phyloP scores from a whole-genome alignment of 2,797 vertebrate genomes.

The Sebastiscus tertius region DNA sequence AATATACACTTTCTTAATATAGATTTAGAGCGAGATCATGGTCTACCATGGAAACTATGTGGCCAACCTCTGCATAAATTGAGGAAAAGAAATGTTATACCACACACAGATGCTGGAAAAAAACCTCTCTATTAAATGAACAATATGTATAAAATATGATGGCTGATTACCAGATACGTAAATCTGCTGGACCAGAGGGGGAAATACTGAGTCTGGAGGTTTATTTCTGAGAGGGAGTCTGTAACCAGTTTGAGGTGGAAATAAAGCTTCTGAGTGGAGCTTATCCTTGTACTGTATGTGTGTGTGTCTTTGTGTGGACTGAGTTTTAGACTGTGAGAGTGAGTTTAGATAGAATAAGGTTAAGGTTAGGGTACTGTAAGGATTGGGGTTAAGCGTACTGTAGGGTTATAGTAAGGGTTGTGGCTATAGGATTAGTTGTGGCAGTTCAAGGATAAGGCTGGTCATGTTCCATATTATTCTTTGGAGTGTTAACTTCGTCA shows the following conservation, averaged over 20 bases:
- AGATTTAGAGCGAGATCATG: background rate
- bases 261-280: background rate
- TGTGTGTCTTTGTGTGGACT: background rate
- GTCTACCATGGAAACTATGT: background rate
- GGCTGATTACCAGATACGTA: background rate
- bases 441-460: background rate
- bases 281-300: background rate
- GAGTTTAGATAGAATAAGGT: background rate
- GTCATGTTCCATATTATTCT: background rate
- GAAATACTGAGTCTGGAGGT: background rate
- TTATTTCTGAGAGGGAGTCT: background rate
- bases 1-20: background rate
- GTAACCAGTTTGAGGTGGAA: background rate
- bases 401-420: background rate
- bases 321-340: background rate
- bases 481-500: no score
- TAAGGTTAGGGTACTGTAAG: background rate
- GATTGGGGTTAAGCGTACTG: background rate
- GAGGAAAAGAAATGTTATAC: background rate
- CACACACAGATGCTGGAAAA: background rate
- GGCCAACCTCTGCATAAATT: background rate
- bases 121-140: background rate
- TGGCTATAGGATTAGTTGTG: background rate
- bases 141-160: background rate
- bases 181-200: background rate